Base-by-base conservation (phyloP, 2,888 invertebrate genomes). In the Galerucella pusilla region DNA sequence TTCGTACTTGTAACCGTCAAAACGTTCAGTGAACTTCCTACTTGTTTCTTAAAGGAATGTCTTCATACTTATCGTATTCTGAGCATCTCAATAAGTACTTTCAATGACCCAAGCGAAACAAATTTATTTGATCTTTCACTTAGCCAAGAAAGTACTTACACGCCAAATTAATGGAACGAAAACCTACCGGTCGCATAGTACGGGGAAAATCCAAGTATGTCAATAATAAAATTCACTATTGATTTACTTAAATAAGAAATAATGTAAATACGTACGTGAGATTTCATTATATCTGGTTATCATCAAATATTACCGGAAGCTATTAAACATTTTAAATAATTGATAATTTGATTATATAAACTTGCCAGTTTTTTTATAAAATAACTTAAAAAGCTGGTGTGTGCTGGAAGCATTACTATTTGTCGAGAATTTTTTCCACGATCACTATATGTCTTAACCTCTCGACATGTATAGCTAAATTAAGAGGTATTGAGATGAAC, bases 11-110 rank as follows among this genome's bases (percentile, higher is more conserved):
- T 77, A 77, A 77, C 76, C 76, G 76, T 72, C 76, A 71, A 65
- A 67, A 71, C 74, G 76, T 72, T 74, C 76, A 72, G 71, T 77
- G 76, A 77, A 74, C 76, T 75, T 75, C 61, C 61, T 61, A 61
- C 61, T 61, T 61, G 61, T 67, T 68, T 65, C 61, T 61, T 35
- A 14, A 35, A 61, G 35, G 61, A 61, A 61, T 61, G 61, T 61
- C 61, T 61, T 61, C 61, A 61, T 61, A 61, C 35, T 61, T 61
- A 61, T 35, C 61, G 61, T 61, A 35, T 61, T 61, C 61, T 61
- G 61, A 61, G 61, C 61, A 61, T 61, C 61, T 61, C 61, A 61
- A 61, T 61, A 61, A 61, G 35, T 61, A 61, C 61, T 35, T 61
- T 61, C 61, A 35, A 35, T 61, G 61, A 61, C 35, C 61, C 35